A percentile compares a stretch with the other conserved stretches of the same genome.
phyloP scores from a whole-genome alignment of 2,113 vertebrate species.

The Shinisaurus crocodilurus region DNA sequence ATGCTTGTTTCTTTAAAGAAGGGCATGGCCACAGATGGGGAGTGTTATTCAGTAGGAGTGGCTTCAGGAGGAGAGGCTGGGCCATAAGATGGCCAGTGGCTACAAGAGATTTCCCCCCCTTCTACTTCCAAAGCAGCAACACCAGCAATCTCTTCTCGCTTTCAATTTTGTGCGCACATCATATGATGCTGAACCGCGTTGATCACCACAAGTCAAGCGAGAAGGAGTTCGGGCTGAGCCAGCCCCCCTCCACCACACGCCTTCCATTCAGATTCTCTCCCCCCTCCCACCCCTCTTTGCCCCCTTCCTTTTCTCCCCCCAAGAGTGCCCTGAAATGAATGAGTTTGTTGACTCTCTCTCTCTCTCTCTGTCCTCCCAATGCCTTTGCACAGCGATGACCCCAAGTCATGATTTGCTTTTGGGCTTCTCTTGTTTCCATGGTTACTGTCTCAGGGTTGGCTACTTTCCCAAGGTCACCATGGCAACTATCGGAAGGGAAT shows the following conservation, averaged over 20 bases:
- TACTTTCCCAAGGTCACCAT: slow-evolving; percentile 84
- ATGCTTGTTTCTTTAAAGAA: not conserved
- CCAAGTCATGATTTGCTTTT: slow-evolving; percentile 76
- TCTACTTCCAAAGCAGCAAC: too few species aligned
- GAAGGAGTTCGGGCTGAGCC: slow-evolving; percentile 37
- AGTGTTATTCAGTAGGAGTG: not conserved
- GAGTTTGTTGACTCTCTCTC: slow-evolving; percentile 70
- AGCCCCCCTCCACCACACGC: not conserved
- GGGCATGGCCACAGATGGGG: not conserved
- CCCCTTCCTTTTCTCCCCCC: not conserved
- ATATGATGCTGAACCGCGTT: slow-evolving; percentile 44
- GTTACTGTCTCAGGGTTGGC: slow-evolving; percentile 79
- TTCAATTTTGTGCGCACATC: slow-evolving; percentile 47
- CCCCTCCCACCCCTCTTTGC: not conserved
- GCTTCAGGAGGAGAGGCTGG: not conserved
- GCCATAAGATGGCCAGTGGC: not conserved
- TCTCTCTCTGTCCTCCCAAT: slow-evolving; percentile 52
- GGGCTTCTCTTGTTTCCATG: slow-evolving; percentile 83
- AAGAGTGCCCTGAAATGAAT: slow-evolving; percentile 52
- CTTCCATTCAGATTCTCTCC: slow-evolving; percentile 12
- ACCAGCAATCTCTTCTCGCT: not conserved
- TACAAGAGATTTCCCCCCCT: not conserved
- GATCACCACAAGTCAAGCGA: slow-evolving; percentile 22
- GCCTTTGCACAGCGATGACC: slow-evolving; percentile 74
- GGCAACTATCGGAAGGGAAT: slow-evolving; percentile 84